A percentile compares a stretch with the other conserved stretches of the same genome.
Evolutionary conservation across 2,113 vertebrate species (phyloP).

Genomic region (Noctilio leporinus): DNA sequence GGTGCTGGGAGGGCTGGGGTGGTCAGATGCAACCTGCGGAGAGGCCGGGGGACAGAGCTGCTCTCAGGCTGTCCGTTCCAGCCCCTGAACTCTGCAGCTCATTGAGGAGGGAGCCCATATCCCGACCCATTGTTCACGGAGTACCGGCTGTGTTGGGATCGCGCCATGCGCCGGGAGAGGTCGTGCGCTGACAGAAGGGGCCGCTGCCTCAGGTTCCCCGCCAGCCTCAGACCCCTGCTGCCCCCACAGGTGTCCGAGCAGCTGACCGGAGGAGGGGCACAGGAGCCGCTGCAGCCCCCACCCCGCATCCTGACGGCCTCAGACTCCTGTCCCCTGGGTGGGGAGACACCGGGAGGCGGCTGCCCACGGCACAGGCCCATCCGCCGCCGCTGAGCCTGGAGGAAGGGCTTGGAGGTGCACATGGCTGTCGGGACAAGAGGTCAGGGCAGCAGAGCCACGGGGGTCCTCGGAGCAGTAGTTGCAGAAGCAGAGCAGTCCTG

Average conservation of each 20-base stretch:
- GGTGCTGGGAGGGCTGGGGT: background rate
- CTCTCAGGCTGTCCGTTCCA: fast-evolving
- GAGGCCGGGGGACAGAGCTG: background rate
- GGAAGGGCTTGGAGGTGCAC: fast-evolving
- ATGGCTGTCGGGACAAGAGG: background rate
- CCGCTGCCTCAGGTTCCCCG: background rate
- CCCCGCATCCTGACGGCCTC: fast-evolving
- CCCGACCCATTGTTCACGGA: fast-evolving
- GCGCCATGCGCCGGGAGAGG: fast-evolving
- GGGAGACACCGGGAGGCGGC: background rate
- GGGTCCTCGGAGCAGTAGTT: background rate
- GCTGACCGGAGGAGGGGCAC: no score
- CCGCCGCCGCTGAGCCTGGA: fast-evolving
- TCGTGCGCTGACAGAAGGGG: fast-evolving
- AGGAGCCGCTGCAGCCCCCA: fast-evolving
- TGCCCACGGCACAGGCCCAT: fast-evolving
- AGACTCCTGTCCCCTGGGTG: fast-evolving
- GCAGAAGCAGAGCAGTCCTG: background rate
- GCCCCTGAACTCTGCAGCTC: background rate
- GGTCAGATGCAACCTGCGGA: no score
- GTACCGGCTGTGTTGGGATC: background rate
- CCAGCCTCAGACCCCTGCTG: fast-evolving
- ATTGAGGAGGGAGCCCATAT: background rate
- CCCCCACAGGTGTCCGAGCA: fast-evolving
- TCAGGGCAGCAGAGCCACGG: background rate